Evolutionary conservation across 2,113 vertebrate species (phyloP), one percentile per base, ranked within the genome.

Genomic region (Nycticorax nycticorax): DNA sequence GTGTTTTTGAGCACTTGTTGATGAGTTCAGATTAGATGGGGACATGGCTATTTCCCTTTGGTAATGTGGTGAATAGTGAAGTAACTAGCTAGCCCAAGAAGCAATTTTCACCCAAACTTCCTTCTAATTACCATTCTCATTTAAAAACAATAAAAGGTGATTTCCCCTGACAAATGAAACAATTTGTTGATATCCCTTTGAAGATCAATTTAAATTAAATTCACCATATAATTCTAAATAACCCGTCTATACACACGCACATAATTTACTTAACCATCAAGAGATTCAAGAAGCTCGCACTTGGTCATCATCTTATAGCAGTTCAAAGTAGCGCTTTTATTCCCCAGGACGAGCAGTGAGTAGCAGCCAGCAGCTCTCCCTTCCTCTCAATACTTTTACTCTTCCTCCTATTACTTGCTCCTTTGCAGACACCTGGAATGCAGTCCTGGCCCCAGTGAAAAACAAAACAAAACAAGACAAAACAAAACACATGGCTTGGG

Each of bases 81-180:
- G 60, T 81, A 95, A 93, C 47, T 91, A 28, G 47, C 20, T 81
- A 90, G 75, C 33, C 48, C 74, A 97, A 96, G 43, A 57, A 91
- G 39, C 55, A 95, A 93, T 86, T 96, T 96, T 82, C 66, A 96
- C 88, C 96, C 87, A 85, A 88, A 85, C 55, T 60, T 93, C 80
- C 41, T 89, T 76, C 93, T 97, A 86, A 97, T 95, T 97, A 74
- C 33, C 48, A 68, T 95, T 97, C 96, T 96, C 78, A 96, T 94
- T 97, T 97, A 95, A 91, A 94, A 74, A 91, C 78, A 96, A 96
- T 95, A 96, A 96, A 97, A 97, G 93, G 86, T 94, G 93, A 93
- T 97, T 97, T 97, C 95, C 85, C 81, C 60, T 56, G 57, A 85
- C 59, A 97, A 97, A 94, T 89, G 64, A 68, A 95, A 84, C 39